Percentiles rank a stretch among this genome's conserved stretches.
These are phyloP conservation scores for Ciconia maguari DNA, from an alignment of 2,113 vertebrate genomes.

Conservation along the genomic window DNA sequence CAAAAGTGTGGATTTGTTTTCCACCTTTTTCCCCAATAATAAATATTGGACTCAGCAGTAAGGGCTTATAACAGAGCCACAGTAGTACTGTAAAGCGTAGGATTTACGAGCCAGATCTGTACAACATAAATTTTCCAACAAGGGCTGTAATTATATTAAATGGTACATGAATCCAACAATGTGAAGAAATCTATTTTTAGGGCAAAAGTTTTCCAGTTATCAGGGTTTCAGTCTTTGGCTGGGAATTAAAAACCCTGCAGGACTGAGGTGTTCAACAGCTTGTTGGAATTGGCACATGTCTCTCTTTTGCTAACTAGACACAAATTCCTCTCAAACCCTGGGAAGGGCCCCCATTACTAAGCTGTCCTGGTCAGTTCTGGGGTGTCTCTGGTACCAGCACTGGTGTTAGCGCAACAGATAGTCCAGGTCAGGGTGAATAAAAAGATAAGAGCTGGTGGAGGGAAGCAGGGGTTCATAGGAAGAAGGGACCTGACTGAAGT, in stretches of 20 bases:
- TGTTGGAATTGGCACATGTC: neutral
- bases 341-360: neutral
- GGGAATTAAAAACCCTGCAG: neutral
- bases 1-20: conserved; percentile 26
- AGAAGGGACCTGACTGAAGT: neutral
- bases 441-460: neutral
- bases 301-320: neutral
- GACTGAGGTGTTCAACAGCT: neutral
- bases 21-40: neutral
- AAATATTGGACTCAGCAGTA: conserved; percentile 7
- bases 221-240: neutral
- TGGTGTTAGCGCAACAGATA: neutral
- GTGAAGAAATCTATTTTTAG: conserved; percentile 14
- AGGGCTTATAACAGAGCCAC: neutral
- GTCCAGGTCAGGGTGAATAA: neutral
- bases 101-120: conserved; percentile 29
- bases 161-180: neutral
- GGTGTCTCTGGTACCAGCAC: neutral
- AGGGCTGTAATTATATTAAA: conserved; percentile 30
- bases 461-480: neutral
- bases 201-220: neutral
- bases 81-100: neutral
- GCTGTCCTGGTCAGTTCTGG: neutral
- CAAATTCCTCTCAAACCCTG: neutral
- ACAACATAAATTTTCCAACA: conserved; percentile 31